phyloP scores from a whole-genome alignment of 2,888 invertebrate genomes.

The Euphydryas editha region DNA sequence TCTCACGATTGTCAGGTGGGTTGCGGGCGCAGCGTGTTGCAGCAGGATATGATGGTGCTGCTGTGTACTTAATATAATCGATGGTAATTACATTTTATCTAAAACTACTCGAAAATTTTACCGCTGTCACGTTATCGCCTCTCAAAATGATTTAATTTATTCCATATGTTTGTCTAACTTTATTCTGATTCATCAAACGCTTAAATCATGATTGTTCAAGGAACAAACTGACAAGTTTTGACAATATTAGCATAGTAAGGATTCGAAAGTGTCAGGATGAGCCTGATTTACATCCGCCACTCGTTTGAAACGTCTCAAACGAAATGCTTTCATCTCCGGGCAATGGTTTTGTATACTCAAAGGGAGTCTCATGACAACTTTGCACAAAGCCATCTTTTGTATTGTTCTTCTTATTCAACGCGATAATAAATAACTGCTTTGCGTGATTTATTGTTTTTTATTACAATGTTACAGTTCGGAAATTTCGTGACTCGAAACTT shows the following conservation, averaged over 20 bases:
- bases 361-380: conserved; percentile 50
- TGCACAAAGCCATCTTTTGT: conserved; percentile 26
- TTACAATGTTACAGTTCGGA: conserved; percentile 1
- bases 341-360: conserved; percentile 48
- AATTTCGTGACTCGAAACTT: not conserved
- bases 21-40: too few species aligned
- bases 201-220: conserved; percentile 43
- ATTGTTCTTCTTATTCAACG: conserved; percentile 27
- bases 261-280: conserved; percentile 66
- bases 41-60: too few species aligned
- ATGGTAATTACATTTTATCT: too few species aligned
- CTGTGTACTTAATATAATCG: too few species aligned
- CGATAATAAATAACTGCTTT: conserved; percentile 7
- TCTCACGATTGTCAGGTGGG: too few species aligned
- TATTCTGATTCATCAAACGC: conserved; percentile 26
- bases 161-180: conserved; percentile 20
- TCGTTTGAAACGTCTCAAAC: conserved; percentile 48
- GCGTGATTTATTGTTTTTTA: conserved; percentile 9
- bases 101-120: too few species aligned
- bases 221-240: conserved; percentile 45
- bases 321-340: conserved; percentile 50
- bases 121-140: too few species aligned
- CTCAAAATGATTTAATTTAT: not conserved
- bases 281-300: conserved; percentile 52
- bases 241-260: conserved; percentile 45